phyloP scores from a whole-genome alignment of 2,113 vertebrate species.

The Paramisgurnus dabryanus region DNA sequence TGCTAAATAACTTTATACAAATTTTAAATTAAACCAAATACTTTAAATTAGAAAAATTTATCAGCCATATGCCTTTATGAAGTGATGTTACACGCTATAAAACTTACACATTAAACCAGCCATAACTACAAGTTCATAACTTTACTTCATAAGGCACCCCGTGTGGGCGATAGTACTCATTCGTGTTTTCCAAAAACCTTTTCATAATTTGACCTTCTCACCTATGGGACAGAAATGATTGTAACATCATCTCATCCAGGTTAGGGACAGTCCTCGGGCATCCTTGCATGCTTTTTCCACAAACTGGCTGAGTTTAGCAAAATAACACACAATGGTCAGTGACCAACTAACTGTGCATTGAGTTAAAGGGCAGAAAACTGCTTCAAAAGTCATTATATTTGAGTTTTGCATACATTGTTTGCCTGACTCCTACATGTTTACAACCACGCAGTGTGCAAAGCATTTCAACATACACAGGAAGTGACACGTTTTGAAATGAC shows the following conservation, averaged over 20 bases:
- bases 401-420: constrained; percentile 17
- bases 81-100: too few relatives aligned
- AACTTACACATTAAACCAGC: neutral
- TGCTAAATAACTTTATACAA: too few relatives aligned
- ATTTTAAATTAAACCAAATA: too few relatives aligned
- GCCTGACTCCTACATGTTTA: constrained; percentile 42
- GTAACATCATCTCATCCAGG: neutral
- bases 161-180: constrained; percentile 34
- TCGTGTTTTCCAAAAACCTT: constrained; percentile 14
- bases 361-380: neutral
- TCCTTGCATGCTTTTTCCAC: neutral
- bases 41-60: too few relatives aligned
- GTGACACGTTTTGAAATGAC: constrained; percentile 52
- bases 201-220: constrained; percentile 23
- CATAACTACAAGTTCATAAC: constrained; percentile 54
- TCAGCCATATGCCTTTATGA: too few relatives aligned
- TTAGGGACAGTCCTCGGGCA: constrained; percentile 17
- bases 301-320: too few relatives aligned
- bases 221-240: constrained; percentile 17
- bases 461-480: constrained; percentile 49
- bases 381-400: neutral
- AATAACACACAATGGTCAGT: neutral
- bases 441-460: constrained; percentile 48
- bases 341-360: neutral
- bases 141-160: constrained; percentile 2